Base-by-base conservation (phyloP, 2,888 invertebrate genomes). In the Drosophila seclusa region DNA sequence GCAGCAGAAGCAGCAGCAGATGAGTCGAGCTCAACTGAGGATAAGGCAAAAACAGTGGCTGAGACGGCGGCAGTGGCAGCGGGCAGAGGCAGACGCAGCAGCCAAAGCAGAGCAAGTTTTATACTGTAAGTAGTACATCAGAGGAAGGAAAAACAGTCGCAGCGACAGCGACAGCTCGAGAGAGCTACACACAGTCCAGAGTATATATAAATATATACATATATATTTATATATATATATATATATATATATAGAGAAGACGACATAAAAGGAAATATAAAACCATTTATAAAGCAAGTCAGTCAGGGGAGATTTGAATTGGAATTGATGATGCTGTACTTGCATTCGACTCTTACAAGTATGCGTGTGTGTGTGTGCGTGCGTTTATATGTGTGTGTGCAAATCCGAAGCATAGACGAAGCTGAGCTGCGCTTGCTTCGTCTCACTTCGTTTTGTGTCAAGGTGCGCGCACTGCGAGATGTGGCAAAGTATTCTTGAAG, bases 261-360 rank as follows among this genome's bases (percentile, higher is more conserved):
- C 76, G 83, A 89, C 87, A 88, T 87, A 88, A 87, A 87, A 87
- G 90, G 88, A 89, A 87, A 87, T 88, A 88, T 87, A 87, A 89
- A 87, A 87, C 87, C 90, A 87, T 87, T 87, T 89, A 88, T 84
- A 86, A 88, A 83, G 89, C 90, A 86, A 87, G 88, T 89, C 87
- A 87, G 85, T 85, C 88, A 86, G 87, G 87, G 87, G 88, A 87
- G 85, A 89, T 87, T 89, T 87, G 83, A 89, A 88, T 87, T 87
- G 89, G 86, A 87, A 86, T 86, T 86, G 86, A 89, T 86, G 86
- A 89, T 86, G 89, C 83, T 87, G 89, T 86, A 89, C 82, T 45
- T 82, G 85, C 87, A 80, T 84, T 85, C 80, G 74, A 80, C 81
- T 45, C 45, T 77, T 75, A 75, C 82, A 65, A 68, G 63, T 76